phyloP scores from a whole-genome alignment of 2,113 vertebrate genomes.

The Opisthocomus hoazin region DNA sequence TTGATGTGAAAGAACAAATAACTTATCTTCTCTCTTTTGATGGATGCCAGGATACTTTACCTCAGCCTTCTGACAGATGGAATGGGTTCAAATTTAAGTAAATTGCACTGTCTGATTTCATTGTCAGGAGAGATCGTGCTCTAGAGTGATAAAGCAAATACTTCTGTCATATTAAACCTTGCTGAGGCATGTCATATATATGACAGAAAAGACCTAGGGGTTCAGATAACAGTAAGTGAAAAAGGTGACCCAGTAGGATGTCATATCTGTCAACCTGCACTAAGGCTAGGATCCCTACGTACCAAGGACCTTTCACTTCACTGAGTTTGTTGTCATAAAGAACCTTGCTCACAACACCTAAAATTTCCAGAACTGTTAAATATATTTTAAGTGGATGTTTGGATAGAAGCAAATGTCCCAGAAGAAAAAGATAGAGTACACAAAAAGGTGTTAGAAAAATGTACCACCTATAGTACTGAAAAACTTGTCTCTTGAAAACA shows the following conservation, averaged over 20 bases:
- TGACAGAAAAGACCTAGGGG: constrained; percentile 58
- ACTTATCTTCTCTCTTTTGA: constrained; percentile 45
- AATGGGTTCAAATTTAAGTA: constrained; percentile 36
- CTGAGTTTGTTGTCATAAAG: background rate
- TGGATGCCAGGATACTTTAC: constrained; percentile 65
- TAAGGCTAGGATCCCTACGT: background rate
- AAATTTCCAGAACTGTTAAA: constrained; percentile 15
- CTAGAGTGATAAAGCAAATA: constrained; percentile 57
- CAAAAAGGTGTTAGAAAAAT: background rate
- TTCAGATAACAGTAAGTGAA: constrained; percentile 75
- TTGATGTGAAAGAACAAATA: constrained; percentile 65
- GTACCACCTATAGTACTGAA: background rate
- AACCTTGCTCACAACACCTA: background rate
- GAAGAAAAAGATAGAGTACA: background rate
- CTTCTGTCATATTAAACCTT: constrained; percentile 71
- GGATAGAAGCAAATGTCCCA: background rate
- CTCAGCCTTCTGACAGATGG: constrained; percentile 62
- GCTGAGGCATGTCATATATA: constrained; percentile 25
- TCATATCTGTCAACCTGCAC: constrained; percentile 57
- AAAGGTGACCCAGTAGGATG: constrained; percentile 64
- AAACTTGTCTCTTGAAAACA: background rate
- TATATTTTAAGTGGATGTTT: background rate
- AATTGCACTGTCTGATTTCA: constrained; percentile 55
- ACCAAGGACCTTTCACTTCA: constrained; percentile 1
- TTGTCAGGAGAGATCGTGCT: constrained; percentile 51